A percentile compares a stretch with the other conserved stretches of the same genome.
phyloP scores from a whole-genome alignment of 1,140 invertebrate species.

The Pararge aegeria region DNA sequence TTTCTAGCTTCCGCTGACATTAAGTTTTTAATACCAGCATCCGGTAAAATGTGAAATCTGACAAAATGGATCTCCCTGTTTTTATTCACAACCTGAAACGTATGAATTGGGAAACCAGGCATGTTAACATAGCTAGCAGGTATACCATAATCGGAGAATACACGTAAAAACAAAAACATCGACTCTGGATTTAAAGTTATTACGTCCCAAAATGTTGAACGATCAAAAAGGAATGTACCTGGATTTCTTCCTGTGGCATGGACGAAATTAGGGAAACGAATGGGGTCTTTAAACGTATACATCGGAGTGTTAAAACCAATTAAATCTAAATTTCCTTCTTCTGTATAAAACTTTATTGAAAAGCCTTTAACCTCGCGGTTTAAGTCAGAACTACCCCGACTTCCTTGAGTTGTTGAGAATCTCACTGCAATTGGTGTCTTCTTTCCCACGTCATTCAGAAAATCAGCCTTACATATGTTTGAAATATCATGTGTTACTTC shows the following conservation, averaged over 20 bases:
- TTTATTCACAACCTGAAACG: slow-evolving; percentile 85
- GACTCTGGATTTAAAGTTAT: slow-evolving; percentile 90
- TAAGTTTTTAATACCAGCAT: slow-evolving; percentile 86
- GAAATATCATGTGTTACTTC: slow-evolving; percentile 96
- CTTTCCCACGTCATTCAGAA: slow-evolving; percentile 92
- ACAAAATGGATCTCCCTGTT: slow-evolving; percentile 81
- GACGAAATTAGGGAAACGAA: slow-evolving; percentile 83
- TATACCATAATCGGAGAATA: slow-evolving; percentile 92
- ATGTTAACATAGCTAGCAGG: slow-evolving; percentile 91
- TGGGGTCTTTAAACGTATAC: slow-evolving; percentile 86
- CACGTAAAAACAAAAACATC: slow-evolving; percentile 81
- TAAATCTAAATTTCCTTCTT: slow-evolving; percentile 1
- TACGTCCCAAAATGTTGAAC: slow-evolving; percentile 96
- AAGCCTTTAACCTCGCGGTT: slow-evolving; percentile 47
- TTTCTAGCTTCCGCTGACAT: slow-evolving; percentile 80
- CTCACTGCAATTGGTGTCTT: slow-evolving; percentile 85
- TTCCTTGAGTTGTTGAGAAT: slow-evolving; percentile 94
- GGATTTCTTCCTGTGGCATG: slow-evolving; percentile 86
- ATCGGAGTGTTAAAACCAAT: slow-evolving; percentile 85
- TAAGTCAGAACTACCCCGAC: slow-evolving; percentile 91
- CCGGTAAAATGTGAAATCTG: slow-evolving; percentile 88
- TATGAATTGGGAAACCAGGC: slow-evolving; percentile 85
- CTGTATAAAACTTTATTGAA: background rate
- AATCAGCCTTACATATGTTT: slow-evolving; percentile 90
- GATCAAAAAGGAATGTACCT: slow-evolving; percentile 85